Conservation (phyloP, 1,140 invertebrate species). For the Hycleus phaleratus region DNA sequence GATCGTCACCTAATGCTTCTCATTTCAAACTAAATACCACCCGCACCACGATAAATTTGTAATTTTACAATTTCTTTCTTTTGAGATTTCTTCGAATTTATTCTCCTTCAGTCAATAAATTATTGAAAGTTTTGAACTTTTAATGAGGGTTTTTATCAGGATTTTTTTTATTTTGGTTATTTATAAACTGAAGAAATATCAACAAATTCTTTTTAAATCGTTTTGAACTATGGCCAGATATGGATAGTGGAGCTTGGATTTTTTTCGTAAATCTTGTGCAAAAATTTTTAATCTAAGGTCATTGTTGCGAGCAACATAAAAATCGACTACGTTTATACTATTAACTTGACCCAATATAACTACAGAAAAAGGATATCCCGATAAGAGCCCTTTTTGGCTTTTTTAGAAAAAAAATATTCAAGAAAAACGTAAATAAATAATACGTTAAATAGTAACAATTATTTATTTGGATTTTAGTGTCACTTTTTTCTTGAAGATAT, state of each 20-base stretch:
- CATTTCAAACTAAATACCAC: neutral
- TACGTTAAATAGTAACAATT: neutral
- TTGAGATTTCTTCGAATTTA: no score
- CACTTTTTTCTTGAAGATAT: constrained; percentile 5
- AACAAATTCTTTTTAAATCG: neutral
- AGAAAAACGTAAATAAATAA: neutral
- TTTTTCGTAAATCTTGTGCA: neutral
- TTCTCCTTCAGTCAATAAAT: no score
- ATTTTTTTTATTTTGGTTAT: neutral
- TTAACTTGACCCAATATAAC: no score
- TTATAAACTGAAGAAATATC: neutral
- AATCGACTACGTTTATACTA: no score
- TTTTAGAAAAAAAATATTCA: no score
- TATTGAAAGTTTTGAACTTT: no score
- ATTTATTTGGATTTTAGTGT: neutral
- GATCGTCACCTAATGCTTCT: constrained; percentile 6
- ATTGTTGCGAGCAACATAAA: no score
- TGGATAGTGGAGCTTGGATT: no score
- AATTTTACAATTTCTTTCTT: no score
- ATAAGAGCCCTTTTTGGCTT: no score
- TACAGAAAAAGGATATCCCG: no score
- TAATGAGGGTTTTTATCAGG: no score
- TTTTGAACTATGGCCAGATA: neutral
- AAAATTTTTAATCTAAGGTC: neutral
- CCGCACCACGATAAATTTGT: neutral